Percentiles rank a stretch among this genome's conserved stretches.
Conservation (phyloP, 2,888 invertebrate genomes). For the Amorpha juglandis region DNA sequence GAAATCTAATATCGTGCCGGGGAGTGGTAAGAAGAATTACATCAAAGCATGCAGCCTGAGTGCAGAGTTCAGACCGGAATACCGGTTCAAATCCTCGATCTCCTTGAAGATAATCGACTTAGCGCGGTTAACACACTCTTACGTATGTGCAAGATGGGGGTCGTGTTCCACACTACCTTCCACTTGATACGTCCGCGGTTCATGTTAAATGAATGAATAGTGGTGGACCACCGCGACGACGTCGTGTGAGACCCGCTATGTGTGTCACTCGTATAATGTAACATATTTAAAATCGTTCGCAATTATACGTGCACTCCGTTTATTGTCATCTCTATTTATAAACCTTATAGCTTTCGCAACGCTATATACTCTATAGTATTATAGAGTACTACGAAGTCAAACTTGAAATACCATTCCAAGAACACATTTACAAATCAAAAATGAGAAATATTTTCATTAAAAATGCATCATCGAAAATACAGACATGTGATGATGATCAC, state of each 20-base stretch:
- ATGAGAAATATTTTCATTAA: not conserved
- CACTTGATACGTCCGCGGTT: not conserved
- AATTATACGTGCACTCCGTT: not conserved
- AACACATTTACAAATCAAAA: not conserved
- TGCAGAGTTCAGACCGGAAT: not conserved
- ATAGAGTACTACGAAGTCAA: too few species aligned
- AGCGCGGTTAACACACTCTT: not conserved
- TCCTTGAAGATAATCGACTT: not conserved
- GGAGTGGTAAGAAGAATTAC: not conserved
- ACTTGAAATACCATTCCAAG: not conserved
- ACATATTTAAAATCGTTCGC: slow-evolving; percentile 11
- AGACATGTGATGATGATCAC: too few species aligned
- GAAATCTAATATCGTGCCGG: slow-evolving; percentile 10
- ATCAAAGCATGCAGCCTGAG: not conserved
- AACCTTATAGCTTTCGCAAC: not conserved
- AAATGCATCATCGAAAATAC: not conserved
- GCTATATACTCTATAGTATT: too few species aligned
- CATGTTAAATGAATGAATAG: slow-evolving; percentile 7
- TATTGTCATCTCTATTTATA: slow-evolving; percentile 22
- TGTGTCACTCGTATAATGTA: slow-evolving; percentile 5
- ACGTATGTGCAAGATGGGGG: not conserved
- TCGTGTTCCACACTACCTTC: not conserved
- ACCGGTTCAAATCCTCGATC: slow-evolving; percentile 1
- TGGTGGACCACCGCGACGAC: slow-evolving; percentile 14
- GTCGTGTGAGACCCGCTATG: slow-evolving; percentile 13